Conservation (phyloP, 2,113 vertebrate genomes). For the Junco hyemalis region DNA sequence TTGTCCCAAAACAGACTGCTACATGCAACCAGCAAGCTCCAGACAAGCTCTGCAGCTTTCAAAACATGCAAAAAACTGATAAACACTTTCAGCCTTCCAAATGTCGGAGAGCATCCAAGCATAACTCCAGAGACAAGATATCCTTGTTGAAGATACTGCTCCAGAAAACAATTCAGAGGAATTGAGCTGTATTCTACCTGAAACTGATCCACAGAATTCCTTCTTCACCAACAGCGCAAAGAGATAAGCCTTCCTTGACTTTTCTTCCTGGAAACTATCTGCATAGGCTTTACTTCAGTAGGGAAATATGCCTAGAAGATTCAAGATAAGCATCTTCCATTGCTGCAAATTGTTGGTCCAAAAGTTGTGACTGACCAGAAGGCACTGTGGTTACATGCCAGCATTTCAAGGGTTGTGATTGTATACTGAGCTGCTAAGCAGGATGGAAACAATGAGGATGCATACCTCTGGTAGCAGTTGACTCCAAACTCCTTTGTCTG, state of each 20-base stretch:
- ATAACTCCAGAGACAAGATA: not conserved
- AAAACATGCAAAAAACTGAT: not conserved
- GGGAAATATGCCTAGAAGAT: not conserved
- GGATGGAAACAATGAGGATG: not conserved
- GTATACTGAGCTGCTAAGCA: not conserved
- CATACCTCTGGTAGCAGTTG: rapidly evolving
- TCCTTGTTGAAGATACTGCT: not conserved
- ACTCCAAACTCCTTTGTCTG: not conserved
- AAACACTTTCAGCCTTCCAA: not conserved
- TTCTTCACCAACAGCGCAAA: not conserved
- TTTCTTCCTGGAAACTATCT: not conserved
- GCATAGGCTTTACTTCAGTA: not conserved
- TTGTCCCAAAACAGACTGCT: not conserved
- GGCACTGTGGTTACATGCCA: rapidly evolving
- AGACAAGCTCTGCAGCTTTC: not conserved
- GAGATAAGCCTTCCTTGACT: not conserved
- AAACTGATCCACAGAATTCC: not conserved
- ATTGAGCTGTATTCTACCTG: not conserved
- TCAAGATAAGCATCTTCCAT: not conserved
- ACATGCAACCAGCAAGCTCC: not conserved
- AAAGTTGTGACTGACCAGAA: not conserved
- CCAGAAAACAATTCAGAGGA: not conserved
- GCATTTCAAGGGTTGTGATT: not conserved
- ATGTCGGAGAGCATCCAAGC: not conserved
- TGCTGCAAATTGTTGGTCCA: not conserved